Percentiles rank a stretch among this genome's conserved stretches.
Evolutionary conservation across 2,797 vertebrate species (phyloP).

Genomic region (Dallia pectoralis): DNA sequence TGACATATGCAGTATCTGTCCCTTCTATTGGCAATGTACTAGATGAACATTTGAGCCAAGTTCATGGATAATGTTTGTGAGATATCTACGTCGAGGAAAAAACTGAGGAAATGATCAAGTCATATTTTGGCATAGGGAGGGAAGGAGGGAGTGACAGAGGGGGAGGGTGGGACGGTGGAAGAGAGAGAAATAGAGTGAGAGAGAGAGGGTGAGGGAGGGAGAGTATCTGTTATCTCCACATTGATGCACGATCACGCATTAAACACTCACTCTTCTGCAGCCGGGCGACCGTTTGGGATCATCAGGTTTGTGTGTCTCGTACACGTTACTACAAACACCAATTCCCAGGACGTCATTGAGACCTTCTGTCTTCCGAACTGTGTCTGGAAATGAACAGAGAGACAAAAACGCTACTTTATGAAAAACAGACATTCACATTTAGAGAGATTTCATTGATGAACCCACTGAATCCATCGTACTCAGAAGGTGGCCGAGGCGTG

Average conservation of each 20-base stretch:
- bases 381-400: slow-evolving; percentile 67
- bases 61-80: background rate
- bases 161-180: background rate
- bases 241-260: background rate
- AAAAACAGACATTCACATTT: background rate
- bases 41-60: background rate
- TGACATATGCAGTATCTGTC: too few species aligned
- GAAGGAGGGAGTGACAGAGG: background rate
- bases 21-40: too few species aligned
- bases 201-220: background rate
- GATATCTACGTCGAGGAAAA: background rate
- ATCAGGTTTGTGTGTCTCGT: slow-evolving; percentile 33
- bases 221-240: background rate
- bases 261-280: slow-evolving; percentile 31
- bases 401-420: background rate
- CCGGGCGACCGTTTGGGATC: slow-evolving; percentile 24
- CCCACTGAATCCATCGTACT: background rate
- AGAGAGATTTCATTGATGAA: background rate
- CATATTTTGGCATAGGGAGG: background rate
- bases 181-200: background rate
- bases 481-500: too few species aligned
- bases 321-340: slow-evolving; percentile 21
- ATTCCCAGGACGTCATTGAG: slow-evolving; percentile 78
- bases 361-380: slow-evolving; percentile 75
- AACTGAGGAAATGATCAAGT: background rate